Evolutionary conservation across 2,888 invertebrate species (phyloP), one percentile per base, ranked within the genome.

Genomic region (Glomeris marginata): DNA sequence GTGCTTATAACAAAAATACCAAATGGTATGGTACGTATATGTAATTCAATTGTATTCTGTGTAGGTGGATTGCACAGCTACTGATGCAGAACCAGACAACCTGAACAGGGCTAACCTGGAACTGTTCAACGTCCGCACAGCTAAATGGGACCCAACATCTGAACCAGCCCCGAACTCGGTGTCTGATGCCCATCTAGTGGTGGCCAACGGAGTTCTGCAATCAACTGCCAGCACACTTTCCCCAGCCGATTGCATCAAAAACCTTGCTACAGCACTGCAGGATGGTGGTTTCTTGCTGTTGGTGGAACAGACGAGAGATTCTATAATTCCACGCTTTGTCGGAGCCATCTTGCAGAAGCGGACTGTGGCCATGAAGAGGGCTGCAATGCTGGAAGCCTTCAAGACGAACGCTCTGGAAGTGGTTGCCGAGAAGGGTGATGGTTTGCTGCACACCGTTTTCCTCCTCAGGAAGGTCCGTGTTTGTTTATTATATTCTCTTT

Each of bases 231-330:
- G 74, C 55, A 68, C 72, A n/a, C 11, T 44, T 5, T 46, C 44
- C 36, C n/a, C 35, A 10, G n/a, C n/a, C 42, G n/a, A 15, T 5
- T 34, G 44, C 20, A 13, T 61, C 4, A 52, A 58, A 38, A 61
- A 61, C 41, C 43, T 65, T 4, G 41, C 55, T 1, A 72, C 69
- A 16, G 76, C 80, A 44, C 63, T 88, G 38, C 80, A 75, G 60
- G 68, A 74, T 1, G 74, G 75, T 47, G 86, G 85, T 45, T 80
- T 84, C 64, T 61, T 86, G 40, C 69, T 87, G 53, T 69, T 62
- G 18, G 35, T 59, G 18, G 54, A 60, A 34, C 53, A 56, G 38
- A 56, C 57, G 1, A 43, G 47, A 6, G 48, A 58, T 1, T 58
- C 58, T 13, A 52, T 56, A 5, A 52, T 58, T 6, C 59, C 59